Percentiles rank a stretch among this genome's conserved stretches.
These are phyloP conservation scores for Chaunax sp. DNA, from an alignment of 2,797 vertebrate genomes.

Conservation along the genomic window DNA sequence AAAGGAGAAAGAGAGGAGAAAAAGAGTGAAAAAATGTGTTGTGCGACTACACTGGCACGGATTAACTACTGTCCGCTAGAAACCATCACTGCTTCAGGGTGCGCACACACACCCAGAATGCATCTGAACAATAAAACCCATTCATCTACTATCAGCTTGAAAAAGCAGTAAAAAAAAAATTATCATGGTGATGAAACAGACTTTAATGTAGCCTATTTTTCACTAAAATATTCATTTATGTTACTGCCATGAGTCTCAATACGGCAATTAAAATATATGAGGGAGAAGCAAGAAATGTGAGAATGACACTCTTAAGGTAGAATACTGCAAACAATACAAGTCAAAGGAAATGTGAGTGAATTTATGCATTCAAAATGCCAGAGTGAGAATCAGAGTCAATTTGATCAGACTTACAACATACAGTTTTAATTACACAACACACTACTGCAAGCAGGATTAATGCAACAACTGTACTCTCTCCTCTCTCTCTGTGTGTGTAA, in stretches of 20 bases:
- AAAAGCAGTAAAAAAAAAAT: not conserved
- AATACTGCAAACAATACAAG: not conserved
- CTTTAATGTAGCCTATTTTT: too few relatives aligned
- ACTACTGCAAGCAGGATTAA: conserved; percentile 34
- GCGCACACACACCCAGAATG: not conserved
- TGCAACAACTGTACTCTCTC: not conserved
- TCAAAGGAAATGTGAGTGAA: too few relatives aligned
- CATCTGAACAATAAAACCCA: too few relatives aligned
- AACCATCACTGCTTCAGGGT: conserved; percentile 1
- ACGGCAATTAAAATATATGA: not conserved
- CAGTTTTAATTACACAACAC: conserved; percentile 39
- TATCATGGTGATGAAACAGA: too few relatives aligned
- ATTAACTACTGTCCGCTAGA: conserved; percentile 33
- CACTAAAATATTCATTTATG: too few relatives aligned
- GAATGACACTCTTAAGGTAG: not conserved
- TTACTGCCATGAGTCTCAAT: not conserved
- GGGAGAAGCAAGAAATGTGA: not conserved
- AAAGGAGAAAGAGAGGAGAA: conserved; percentile 24
- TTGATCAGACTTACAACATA: conserved; percentile 17
- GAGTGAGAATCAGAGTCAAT: too few relatives aligned
- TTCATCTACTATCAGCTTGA: too few relatives aligned
- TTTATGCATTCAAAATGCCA: too few relatives aligned
- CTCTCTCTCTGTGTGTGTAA: too few relatives aligned
- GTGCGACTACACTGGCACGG: conserved; percentile 26
- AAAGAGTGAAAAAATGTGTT: conserved; percentile 16